These are phyloP conservation scores for Microcebus ravelobensis DNA, from an alignment of 2,113 vertebrate genomes.

Conservation along the genomic window DNA sequence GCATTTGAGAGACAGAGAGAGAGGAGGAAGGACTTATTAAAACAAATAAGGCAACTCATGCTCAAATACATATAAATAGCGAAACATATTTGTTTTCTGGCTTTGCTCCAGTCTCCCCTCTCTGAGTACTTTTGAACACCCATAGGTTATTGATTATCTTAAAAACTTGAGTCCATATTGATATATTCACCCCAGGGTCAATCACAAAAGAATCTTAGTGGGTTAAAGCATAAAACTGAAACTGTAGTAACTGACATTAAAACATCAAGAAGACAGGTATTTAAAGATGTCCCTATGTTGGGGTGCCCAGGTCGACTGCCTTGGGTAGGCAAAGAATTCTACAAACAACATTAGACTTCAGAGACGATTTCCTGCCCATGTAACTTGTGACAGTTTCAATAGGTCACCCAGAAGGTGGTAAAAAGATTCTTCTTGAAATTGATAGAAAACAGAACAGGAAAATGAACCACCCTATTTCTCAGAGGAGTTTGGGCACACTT, in stretches of 20 bases:
- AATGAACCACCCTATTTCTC: not conserved
- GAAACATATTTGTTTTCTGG: not conserved
- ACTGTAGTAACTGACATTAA: not conserved
- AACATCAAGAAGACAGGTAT: not conserved
- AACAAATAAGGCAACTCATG: not conserved
- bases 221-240: not conserved
- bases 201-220: not conserved
- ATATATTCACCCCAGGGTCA: slow-evolving; percentile 4
- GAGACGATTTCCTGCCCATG: not conserved
- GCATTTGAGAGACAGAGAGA: not conserved
- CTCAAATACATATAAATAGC: not conserved
- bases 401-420: not conserved
- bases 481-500: not conserved
- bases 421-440: not conserved
- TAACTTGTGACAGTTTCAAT: not conserved
- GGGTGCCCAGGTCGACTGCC: not conserved
- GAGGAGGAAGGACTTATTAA: not conserved
- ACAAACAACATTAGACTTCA: not conserved
- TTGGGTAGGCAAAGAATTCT: not conserved
- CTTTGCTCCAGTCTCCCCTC: not conserved
- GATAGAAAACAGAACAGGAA: not conserved
- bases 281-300: not conserved
- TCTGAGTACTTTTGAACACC: slow-evolving; percentile 28
- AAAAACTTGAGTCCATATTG: slow-evolving; percentile 35
- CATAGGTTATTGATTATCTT: slow-evolving; percentile 47